Evolutionary conservation across 1,140 invertebrate genomes (phyloP).

Genomic region (Drosophila ananassae): DNA sequence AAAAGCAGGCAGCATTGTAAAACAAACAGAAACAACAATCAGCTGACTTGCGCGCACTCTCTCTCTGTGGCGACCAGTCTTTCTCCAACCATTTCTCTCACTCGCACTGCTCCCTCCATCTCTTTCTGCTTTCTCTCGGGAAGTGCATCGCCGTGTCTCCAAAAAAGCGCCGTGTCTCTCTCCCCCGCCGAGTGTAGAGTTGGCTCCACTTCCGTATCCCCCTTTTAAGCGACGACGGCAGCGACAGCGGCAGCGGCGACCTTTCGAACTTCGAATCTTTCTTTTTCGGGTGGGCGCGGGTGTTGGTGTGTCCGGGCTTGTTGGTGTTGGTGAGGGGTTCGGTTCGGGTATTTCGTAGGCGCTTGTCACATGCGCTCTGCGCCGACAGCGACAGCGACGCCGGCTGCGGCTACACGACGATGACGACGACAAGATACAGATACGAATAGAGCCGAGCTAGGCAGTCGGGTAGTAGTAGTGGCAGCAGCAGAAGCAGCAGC

Average conservation of each 20-base stretch:
- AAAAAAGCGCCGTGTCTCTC: slow-evolving; percentile 4
- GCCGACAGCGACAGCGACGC: slow-evolving; percentile 43
- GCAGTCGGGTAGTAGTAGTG: slow-evolving; percentile 8
- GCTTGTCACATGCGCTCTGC: slow-evolving; percentile 49
- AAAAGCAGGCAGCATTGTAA: slow-evolving; percentile 43
- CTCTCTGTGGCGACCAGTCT: neutral
- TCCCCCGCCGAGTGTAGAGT: slow-evolving; percentile 23
- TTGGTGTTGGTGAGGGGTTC: neutral
- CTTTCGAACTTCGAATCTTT: slow-evolving; percentile 48
- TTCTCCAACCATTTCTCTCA: neutral
- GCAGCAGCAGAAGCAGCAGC: slow-evolving; percentile 39
- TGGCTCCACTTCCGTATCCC: slow-evolving; percentile 49
- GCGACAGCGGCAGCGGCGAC: slow-evolving; percentile 18
- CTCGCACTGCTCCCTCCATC: neutral
- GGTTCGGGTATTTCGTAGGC: slow-evolving; percentile 16
- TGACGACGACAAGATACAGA: slow-evolving; percentile 26
- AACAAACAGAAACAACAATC: slow-evolving; percentile 55
- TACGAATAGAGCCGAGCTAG: slow-evolving; percentile 10
- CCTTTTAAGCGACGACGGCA: neutral
- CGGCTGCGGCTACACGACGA: slow-evolving; percentile 31
- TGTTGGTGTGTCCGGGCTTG: neutral
- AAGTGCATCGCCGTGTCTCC: slow-evolving; percentile 26
- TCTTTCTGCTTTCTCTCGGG: slow-evolving; percentile 10
- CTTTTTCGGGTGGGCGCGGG: neutral
- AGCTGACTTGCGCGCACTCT: slow-evolving; percentile 54